Evolutionary conservation across 2,797 vertebrate genomes (phyloP).

Genomic region (Microhierax caerulescens): DNA sequence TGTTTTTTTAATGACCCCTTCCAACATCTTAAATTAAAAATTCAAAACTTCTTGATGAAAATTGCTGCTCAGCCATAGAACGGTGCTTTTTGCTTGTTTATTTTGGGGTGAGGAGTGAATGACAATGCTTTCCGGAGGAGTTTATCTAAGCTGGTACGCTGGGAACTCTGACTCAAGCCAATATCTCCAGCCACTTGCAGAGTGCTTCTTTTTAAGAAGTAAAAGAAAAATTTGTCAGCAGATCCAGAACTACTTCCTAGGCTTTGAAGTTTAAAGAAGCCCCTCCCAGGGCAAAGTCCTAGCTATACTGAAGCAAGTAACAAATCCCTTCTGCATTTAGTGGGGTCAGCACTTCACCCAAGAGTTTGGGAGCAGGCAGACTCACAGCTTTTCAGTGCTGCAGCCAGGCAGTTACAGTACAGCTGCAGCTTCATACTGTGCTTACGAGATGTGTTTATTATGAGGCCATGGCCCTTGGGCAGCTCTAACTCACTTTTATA

Average conservation of each 20-base stretch:
- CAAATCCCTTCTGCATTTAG: not conserved
- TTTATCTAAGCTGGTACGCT: not conserved
- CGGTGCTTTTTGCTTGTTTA: not conserved
- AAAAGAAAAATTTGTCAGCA: not conserved
- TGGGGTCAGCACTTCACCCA: not conserved
- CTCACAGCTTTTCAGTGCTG: not conserved
- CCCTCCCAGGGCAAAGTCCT: not conserved
- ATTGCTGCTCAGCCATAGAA: not conserved
- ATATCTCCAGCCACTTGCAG: not conserved
- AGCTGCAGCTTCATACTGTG: slow-evolving; percentile 16
- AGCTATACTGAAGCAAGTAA: not conserved
- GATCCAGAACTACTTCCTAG: not conserved
- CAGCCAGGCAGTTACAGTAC: not conserved
- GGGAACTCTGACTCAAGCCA: not conserved
- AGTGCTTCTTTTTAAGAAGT: not conserved
- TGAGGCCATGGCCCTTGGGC: not conserved
- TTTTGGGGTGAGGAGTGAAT: not conserved
- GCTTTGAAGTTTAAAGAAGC: not conserved
- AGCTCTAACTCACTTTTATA: slow-evolving; percentile 56
- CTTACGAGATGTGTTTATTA: slow-evolving; percentile 19
- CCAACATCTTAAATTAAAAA: not conserved
- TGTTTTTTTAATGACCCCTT: not conserved
- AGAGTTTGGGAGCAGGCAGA: not conserved
- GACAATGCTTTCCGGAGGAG: not conserved
- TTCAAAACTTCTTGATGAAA: not conserved